Evolutionary conservation across 2,888 invertebrate genomes (phyloP), one percentile per base, ranked within the genome.

Genomic region (Ommatoiulus sabulosus): DNA sequence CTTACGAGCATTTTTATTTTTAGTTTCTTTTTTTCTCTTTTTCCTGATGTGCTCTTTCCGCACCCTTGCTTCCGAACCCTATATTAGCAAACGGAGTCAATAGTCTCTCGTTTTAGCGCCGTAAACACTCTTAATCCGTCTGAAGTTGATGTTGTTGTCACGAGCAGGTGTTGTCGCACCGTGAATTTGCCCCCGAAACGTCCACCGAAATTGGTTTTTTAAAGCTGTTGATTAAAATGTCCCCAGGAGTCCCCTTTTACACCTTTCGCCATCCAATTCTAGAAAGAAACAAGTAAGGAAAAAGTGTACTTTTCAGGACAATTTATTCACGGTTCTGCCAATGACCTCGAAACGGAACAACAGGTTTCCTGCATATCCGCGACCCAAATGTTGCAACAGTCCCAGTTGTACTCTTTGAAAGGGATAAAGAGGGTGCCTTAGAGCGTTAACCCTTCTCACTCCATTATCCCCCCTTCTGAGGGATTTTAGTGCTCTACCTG

Each of bases 111-210:
- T 72, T 72, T 72, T 24, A 72, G 72, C 20, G 10, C 72, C 72
- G n/a, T 24, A 10, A 72, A 24, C 72, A 72, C 24, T 72, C 63
- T 52, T 72, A 24, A 24, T 6, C 72, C 7, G 7, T n/a, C 72
- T 20, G 7, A 72, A 72, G 20, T 72, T 24, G 72, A 72, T 24
- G 72, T 24, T 7, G 24, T 24, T 72, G 72, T 24, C 20, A 8
- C 20, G 24, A 72, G 72, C 72, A 72, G 72, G 72, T 72, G 72
- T 72, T 52, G 52, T 72, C 72, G 3, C 52, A 72, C 72, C 72
- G 24, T 72, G 72, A 72, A 72, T 72, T 72, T 72, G 20, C 24
- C 7, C 72, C 24, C 35, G 8, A 24, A 72, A 24, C 72, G 20
- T 72, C 7, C 7, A 72, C 3, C 15, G 52, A 52, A 35, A 35